Evolutionary conservation across 2,888 invertebrate species (phyloP).

Genomic region (Coleophora flavipennella): DNA sequence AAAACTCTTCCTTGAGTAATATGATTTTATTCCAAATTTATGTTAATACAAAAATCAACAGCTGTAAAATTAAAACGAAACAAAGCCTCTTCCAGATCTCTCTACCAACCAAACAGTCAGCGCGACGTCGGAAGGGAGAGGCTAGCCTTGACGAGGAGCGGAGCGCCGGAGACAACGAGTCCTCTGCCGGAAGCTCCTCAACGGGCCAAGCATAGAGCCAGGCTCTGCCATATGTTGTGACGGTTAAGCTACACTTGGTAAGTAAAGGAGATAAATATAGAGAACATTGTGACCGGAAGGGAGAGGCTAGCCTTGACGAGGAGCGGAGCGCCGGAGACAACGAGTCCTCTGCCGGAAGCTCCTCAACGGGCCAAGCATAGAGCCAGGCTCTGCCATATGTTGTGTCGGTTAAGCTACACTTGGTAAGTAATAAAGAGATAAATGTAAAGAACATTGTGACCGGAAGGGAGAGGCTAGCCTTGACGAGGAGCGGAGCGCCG

Average conservation of each 20-base stretch:
- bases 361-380: constrained; percentile 37
- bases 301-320: constrained; percentile 32
- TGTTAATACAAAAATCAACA: constrained; percentile 13
- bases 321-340: constrained; percentile 24
- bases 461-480: no score
- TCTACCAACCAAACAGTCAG: constrained; percentile 56
- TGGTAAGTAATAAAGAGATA: constrained; percentile 50
- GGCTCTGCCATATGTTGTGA: constrained; percentile 69
- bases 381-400: constrained; percentile 61
- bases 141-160: constrained; percentile 30
- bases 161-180: constrained; percentile 22
- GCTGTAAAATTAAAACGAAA: constrained; percentile 45
- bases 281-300: no score
- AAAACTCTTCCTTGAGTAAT: neutral
- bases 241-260: constrained; percentile 66
- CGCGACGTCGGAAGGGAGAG: constrained; percentile 39
- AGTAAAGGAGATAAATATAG: no score
- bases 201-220: constrained; percentile 44
- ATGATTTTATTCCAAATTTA: no score
- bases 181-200: constrained; percentile 20
- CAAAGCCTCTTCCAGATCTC: constrained; percentile 61
- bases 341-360: no score
- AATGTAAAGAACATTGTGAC: no score
- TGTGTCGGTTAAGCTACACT: constrained; percentile 68
- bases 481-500: constrained; percentile 28